Conservation (phyloP, 2,797 vertebrate genomes). For the Merluccius polli region DNA sequence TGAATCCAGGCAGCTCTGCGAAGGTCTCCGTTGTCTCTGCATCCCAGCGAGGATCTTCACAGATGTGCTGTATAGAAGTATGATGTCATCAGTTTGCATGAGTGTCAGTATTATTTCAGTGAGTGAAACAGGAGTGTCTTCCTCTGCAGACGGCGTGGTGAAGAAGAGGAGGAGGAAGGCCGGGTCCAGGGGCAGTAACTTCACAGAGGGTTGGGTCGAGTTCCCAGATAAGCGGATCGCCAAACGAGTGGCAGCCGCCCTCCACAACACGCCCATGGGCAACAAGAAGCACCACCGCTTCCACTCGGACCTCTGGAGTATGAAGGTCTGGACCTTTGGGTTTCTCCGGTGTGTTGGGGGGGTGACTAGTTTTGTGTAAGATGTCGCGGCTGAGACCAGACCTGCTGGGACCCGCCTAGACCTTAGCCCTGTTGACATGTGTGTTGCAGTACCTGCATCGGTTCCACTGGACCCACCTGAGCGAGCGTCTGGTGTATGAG, state of each 20-base stretch:
- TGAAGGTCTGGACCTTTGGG: slow-evolving; percentile 72
- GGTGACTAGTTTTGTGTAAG: no score
- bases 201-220: slow-evolving; percentile 89
- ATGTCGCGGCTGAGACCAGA: no score
- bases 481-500: slow-evolving; percentile 84
- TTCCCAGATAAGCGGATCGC: slow-evolving; percentile 84
- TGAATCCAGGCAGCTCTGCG: no score
- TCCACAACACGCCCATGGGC: slow-evolving; percentile 84
- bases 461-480: slow-evolving; percentile 89
- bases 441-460: slow-evolving; percentile 81
- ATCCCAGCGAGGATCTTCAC: no score
- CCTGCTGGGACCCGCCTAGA: no score
- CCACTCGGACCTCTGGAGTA: slow-evolving; percentile 81
- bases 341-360: no score
- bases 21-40: no score
- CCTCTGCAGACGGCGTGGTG: slow-evolving; percentile 67
- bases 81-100: no score
- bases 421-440: no score
- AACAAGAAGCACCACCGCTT: slow-evolving; percentile 75
- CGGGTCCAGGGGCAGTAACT: slow-evolving; percentile 64
- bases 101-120: no score
- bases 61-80: no score
- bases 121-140: not conserved
- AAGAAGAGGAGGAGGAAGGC: slow-evolving; percentile 73
- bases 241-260: slow-evolving; percentile 76